Evolutionary conservation across 2,113 vertebrate species (phyloP), one percentile per base, ranked within the genome.

Genomic region (Cheilinus undulatus): DNA sequence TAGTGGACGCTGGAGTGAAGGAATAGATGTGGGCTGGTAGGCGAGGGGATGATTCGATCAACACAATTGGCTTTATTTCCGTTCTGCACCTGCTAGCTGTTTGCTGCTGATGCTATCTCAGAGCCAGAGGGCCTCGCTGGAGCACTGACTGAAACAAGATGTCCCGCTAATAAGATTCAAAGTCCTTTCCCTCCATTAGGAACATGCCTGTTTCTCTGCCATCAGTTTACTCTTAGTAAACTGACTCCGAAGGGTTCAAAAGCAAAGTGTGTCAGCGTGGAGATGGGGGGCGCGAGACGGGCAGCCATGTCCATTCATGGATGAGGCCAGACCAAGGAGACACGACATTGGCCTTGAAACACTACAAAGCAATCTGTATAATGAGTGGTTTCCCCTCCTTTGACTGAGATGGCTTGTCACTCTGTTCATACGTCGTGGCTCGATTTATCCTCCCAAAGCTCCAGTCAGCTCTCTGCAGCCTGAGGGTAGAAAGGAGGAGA

Each of bases 371-470:
- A 91, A 83, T 90, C 80, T 91, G 87, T 86, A 78, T 93, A 92
- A 94, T 90, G 89, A 93, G 91, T 74, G 69, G 59, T 82, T 86
- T 87, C 78, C 84, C 76, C 76, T 76, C 78, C n/a, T n/a, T n/a
- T 43, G 75, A 84, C 79, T 84, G 78, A 64, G 56, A 80, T 64
- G 75, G 60, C 68, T 73, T 82, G 84, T 88, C 90, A 83, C 80
- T 85, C 75, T 54, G 69, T 79, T 86, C 86, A 84, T 82, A 73
- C 61, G 53, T 80, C 73, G 43, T 58, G 60, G 82, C 69, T 76
- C 68, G 34, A 83, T 78, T 54, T 71, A 61, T 86, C 72, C 87
- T 72, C 42, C 62, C 78, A 15, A n/a, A 68, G 68, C 72, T 80
- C 30, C 14, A 57, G 50, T 83, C 79, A 84, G 68, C 65, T 54